Base-by-base conservation (phyloP, 2,113 vertebrate genomes). In the Nicator chloris region DNA sequence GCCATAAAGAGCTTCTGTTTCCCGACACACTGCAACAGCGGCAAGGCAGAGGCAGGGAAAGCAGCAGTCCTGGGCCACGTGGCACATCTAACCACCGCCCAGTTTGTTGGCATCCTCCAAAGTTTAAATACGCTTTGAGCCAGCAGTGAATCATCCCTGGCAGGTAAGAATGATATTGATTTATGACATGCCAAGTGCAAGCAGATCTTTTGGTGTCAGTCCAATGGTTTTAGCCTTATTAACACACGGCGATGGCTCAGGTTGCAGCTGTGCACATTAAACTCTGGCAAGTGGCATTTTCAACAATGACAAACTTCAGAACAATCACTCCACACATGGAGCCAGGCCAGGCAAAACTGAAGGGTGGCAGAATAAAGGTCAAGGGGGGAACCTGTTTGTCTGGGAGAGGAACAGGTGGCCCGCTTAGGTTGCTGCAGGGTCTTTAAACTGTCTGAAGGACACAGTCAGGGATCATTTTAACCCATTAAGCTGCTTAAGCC, bases 361-460 rank as follows among this genome's bases (percentile, higher is more conserved):
- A 78, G 92, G 92, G 88, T 90, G 86, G 92, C 71, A 93, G 70
- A 83, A 97, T 85, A 93, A 94, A 97, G 96, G 97, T 96, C 96
- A 96, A 78, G 80, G 31, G 39, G 33, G 88, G 42, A 77, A 96
- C 95, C 92, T 93, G 92, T 97, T 97, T 66, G 86, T 97, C 94
- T 65, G 73, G 82, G 94, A 97, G 88, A 97, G 96, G 96, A 95
- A 95, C 94, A 96, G 96, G 88, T 95, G 93, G 92, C 81, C 76
- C 1, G n/a, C 80, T 63, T 94, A 85, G 59, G 82, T 39, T 68
- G 86, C 88, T 69, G 75, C 83, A 92, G 90, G 81, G 91, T 91
- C 91, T 95, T 97, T 96, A 92, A 88, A 92, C 86, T 45, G 76
- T 92, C 93, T 97, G 92, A 97, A 98, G 97, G 96, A 95, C 95